Conservation (phyloP, 2,888 invertebrate genomes). For the Cabera pusaria region DNA sequence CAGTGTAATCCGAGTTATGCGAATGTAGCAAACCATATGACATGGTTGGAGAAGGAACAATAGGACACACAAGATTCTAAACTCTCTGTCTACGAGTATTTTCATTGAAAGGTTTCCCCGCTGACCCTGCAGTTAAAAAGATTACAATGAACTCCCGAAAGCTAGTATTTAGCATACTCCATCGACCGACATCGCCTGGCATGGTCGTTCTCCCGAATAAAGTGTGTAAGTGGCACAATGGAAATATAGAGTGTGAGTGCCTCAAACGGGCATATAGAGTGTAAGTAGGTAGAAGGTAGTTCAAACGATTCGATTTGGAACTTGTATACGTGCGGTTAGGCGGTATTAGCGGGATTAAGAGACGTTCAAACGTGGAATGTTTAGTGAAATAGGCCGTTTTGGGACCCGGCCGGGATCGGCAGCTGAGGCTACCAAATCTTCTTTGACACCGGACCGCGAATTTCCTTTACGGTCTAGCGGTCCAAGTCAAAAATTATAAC, state of each 20-base stretch:
- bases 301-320: conserved; percentile 43
- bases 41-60: no score
- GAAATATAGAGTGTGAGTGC: conserved; percentile 24
- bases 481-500: conserved; percentile 23
- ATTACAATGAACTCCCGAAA: conserved; percentile 1
- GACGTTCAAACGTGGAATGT: conserved; percentile 49
- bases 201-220: conserved; percentile 17
- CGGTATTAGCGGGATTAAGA: conserved; percentile 52
- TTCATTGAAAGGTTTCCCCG: no score
- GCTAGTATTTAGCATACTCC: conserved; percentile 11
- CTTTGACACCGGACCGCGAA: conserved; percentile 40
- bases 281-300: conserved; percentile 12
- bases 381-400: conserved; percentile 47
- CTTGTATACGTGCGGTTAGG: conserved; percentile 52
- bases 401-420: conserved; percentile 42
- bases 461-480: conserved; percentile 24
- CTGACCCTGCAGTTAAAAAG: no score
- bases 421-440: conserved; percentile 48
- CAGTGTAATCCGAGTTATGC: no score
- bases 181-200: conserved; percentile 4
- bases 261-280: conserved; percentile 34
- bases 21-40: no score
- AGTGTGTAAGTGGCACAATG: conserved; percentile 19
- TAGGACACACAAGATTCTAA: no score
- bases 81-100: no score